Evolutionary conservation across 2,797 vertebrate species (phyloP), one percentile per base, ranked within the genome.

Genomic region (Paedocypris micromegethes): DNA sequence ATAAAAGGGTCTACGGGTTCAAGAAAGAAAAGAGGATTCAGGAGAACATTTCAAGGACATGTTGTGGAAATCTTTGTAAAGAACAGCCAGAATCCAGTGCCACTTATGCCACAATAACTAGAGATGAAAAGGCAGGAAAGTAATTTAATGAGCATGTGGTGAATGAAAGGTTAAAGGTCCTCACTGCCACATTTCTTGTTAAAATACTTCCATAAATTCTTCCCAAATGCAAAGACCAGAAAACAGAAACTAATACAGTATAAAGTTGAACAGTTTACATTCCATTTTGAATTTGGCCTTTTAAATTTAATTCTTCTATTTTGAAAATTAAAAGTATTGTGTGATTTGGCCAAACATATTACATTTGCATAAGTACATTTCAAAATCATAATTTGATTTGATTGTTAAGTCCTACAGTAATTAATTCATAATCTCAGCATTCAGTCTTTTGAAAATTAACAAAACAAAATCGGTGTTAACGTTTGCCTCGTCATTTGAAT

Each of bases 21-120:
- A 47, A 44, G 3, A 38, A 7, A 53, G 3, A 52, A 38, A 44
- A 4, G 41, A 44, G 8, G 4, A 5, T 58, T 9, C 5, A 23
- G 5, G 47, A 58, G 40, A 50, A 66, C 42, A 46, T 23, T 37
- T 48, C 23, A 23, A 23, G 53, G 53, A 57, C 47, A 49, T 42
- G n/a, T 66, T 49, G 8, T 50, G 41, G 55, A 80, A 70, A 74
- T 65, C 61, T 63, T 23, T 46, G 65, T 60, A 43, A 47, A 67
- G 58, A 70, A 70, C 68, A 50, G 9, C 9, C 9, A 51, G 70
- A 68, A 74, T 75, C 76, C 58, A 62, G 64, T 63, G 9, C 66
- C 47, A 52, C 63, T 60, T 40, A 72, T 23, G 23, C 9, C 67
- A 69, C 60, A 79, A 72, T 68, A 72, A 61, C 63, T 63, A 60